A percentile compares a stretch with the other conserved stretches of the same genome.
Conservation (phyloP, 2,797 vertebrate species). For the Acanthornis magna region DNA sequence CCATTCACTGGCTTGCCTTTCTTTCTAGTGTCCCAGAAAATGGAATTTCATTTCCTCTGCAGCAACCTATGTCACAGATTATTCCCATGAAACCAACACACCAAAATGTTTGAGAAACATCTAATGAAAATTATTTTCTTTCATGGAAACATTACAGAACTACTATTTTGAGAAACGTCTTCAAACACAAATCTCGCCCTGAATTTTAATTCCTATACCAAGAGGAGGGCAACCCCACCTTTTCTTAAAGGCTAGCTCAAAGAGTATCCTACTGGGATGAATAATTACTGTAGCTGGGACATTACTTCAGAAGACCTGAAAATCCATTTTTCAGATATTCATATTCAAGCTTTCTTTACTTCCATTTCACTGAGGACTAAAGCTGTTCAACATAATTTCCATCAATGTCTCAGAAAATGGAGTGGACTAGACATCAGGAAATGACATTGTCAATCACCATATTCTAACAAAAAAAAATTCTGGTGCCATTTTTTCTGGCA, state of each 20-base stretch:
- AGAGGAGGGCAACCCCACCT: fast-evolving
- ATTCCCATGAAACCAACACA: not conserved
- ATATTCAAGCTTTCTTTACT: not conserved
- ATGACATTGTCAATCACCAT: not conserved
- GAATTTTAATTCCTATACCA: not conserved
- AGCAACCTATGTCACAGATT: not conserved
- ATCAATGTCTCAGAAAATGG: not conserved
- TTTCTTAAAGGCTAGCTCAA: not conserved
- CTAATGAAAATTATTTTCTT: not conserved
- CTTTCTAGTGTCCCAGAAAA: not conserved
- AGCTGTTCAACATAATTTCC: not conserved
- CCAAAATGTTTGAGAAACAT: not conserved
- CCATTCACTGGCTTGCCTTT: not conserved
- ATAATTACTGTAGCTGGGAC: not conserved
- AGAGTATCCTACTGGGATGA: not conserved
- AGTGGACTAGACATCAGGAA: not conserved
- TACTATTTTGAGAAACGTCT: not conserved
- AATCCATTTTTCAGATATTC: not conserved
- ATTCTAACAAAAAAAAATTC: not conserved
- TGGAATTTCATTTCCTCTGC: not conserved
- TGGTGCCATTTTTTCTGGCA: not conserved
- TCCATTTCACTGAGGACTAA: not conserved
- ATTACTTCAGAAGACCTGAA: not conserved
- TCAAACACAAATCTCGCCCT: not conserved
- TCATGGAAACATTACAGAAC: not conserved